Evolutionary conservation across 2,797 vertebrate species (phyloP).

Genomic region (Semaprochilodus insignis): DNA sequence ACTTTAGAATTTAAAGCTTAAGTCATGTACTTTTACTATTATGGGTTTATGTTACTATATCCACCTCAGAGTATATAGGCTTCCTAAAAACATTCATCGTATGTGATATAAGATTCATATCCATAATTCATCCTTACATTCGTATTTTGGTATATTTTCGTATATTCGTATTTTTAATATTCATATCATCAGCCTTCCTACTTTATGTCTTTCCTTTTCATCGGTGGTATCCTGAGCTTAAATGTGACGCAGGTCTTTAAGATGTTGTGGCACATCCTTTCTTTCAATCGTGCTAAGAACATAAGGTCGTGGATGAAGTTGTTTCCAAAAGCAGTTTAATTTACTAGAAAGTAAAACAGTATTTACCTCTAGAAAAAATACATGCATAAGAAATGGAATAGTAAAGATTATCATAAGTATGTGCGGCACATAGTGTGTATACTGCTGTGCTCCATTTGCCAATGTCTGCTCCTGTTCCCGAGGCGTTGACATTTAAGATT

Average conservation of each 20-base stretch:
- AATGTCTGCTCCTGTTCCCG: constrained; percentile 45
- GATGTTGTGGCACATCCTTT: neutral
- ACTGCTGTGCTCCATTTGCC: constrained; percentile 46
- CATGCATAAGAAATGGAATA: constrained; percentile 26
- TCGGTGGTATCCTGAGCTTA: neutral
- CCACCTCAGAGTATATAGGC: neutral
- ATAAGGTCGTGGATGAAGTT: neutral
- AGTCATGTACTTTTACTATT: too few species aligned
- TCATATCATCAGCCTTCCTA: neutral
- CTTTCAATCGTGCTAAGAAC: neutral
- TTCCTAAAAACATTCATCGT: too few species aligned
- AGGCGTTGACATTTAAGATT: constrained; percentile 65
- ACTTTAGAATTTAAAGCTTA: too few species aligned
- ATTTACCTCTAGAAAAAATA: neutral
- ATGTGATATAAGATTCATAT: too few species aligned
- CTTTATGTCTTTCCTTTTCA: neutral
- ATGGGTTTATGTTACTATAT: neutral
- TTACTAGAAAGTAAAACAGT: neutral
- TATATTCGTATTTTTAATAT: too few species aligned
- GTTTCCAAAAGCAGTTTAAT: neutral
- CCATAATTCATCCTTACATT: neutral
- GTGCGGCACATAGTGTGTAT: constrained; percentile 37
- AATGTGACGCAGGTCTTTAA: neutral
- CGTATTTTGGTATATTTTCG: neutral
- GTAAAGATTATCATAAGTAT: constrained; percentile 54